Evolutionary conservation across 2,797 vertebrate genomes (phyloP), one percentile per base, ranked within the genome.

Genomic region (Anisognathus igniventris): DNA sequence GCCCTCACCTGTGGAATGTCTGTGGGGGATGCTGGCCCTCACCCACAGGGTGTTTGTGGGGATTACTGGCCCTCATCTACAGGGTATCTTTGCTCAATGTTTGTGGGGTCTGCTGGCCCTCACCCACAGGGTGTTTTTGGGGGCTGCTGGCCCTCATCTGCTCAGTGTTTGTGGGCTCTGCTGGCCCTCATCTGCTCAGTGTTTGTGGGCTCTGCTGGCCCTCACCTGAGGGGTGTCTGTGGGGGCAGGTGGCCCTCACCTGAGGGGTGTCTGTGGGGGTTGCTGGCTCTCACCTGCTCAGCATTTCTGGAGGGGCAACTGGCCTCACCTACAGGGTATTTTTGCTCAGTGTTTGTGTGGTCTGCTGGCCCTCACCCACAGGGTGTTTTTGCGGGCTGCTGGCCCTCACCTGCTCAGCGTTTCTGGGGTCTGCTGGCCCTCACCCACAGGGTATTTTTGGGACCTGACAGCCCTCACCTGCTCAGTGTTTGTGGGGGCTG

Each of bases 71-170:
- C 71, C 28, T 73, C 27, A 31, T 14, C 37, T 10, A 37, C 37
- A 39, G 37, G 37, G 37, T 37, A 37, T 37, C 12, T 37, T 37
- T 37, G 37, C 37, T 39, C 39, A 39, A 3, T 24, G 12, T 74
- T 1, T 39, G 1, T 12, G 17, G 16, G 44, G n/a, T 0, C 3
- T 5, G 21, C 0, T 37, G 50, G 2, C 40, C 39, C 2, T 77
- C 48, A n/a, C 0, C 3, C 0, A 0, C 0, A 0, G 0, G 0
- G 7, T 14, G 14, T 48, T 9, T 48, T 3, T 48, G 12, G 12
- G 30, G 7, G 0, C 3, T 5, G 14, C 2, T 14, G 30, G 2
- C 45, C 45, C 6, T 50, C 19, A 42, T 1, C 4, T 1, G 14
- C 8, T 3, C 14, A 6, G 28, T n/a, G 27, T 25, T 9, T 39